Percentiles rank a stretch among this genome's conserved stretches.
Conservation (phyloP, 2,888 invertebrate species). For the Muschampia plurimacula region DNA sequence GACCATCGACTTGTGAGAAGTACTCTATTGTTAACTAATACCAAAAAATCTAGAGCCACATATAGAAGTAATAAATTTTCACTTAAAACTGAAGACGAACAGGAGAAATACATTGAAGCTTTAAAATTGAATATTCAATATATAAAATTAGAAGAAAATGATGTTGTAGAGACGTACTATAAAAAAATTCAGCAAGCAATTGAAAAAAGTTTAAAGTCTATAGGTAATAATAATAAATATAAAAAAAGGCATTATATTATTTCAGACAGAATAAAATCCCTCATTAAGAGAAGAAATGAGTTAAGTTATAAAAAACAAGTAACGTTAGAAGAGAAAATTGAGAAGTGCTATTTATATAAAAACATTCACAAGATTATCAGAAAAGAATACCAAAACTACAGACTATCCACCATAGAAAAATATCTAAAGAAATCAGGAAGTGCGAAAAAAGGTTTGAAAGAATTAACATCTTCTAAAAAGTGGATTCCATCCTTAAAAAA, state of each 20-base stretch:
- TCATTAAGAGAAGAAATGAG: conserved; percentile 35
- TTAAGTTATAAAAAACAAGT: conserved; percentile 31
- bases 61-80: conserved; percentile 22
- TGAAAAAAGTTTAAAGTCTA: conserved; percentile 19
- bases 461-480: conserved; percentile 16
- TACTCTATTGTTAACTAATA: conserved; percentile 19
- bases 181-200: conserved; percentile 32
- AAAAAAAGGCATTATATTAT: conserved; percentile 17
- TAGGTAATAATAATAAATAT: not conserved
- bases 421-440: conserved; percentile 29
- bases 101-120: conserved; percentile 28
- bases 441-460: conserved; percentile 29
- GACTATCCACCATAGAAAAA: conserved; percentile 22
- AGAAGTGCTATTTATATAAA: conserved; percentile 29
- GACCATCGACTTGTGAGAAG: conserved; percentile 38
- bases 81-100: conserved; percentile 26
- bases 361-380: conserved; percentile 33
- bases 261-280: conserved; percentile 23
- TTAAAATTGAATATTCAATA: conserved; percentile 3
- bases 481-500: conserved; percentile 29
- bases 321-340: conserved; percentile 33
- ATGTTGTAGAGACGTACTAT: conserved; percentile 34
- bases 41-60: conserved; percentile 33
- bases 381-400: conserved; percentile 33
- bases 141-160: conserved; percentile 17